Evolutionary conservation across 2,888 invertebrate genomes (phyloP).

Genomic region (Morinoia aosen): DNA sequence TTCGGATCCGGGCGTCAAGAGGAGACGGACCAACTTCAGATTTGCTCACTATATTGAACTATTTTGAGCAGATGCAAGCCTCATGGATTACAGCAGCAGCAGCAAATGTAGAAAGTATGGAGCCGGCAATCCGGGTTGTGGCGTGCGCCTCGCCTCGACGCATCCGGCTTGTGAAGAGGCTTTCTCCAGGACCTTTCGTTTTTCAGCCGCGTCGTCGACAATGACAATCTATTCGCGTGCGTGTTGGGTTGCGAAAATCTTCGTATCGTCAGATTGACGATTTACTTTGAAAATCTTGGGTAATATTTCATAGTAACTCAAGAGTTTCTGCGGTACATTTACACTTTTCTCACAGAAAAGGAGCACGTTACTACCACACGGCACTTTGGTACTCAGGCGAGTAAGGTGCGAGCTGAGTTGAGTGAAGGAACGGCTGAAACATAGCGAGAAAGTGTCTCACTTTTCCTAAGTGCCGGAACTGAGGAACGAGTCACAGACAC

Average conservation of each 20-base stretch:
- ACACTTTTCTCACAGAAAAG: background rate
- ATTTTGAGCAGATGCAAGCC: constrained; percentile 37
- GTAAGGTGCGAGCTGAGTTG: background rate
- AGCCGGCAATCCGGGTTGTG: constrained; percentile 41
- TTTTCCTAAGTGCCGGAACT: constrained; percentile 39
- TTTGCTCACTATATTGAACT: background rate
- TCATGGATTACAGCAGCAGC: constrained; percentile 35
- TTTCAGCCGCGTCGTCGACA: constrained; percentile 30
- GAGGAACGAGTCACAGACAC: background rate
- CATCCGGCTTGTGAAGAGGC: constrained; percentile 45
- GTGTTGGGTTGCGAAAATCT: background rate
- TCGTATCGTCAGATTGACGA: background rate
- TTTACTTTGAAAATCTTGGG: background rate
- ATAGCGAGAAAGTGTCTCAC: constrained; percentile 42
- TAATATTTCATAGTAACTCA: background rate
- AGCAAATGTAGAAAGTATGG: constrained; percentile 44
- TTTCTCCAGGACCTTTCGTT: constrained; percentile 53
- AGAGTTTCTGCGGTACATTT: background rate
- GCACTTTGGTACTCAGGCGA: background rate
- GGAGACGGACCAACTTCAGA: background rate
- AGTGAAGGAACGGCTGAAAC: constrained; percentile 2
- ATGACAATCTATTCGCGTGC: constrained; percentile 40
- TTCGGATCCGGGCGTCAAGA: constrained; percentile 37
- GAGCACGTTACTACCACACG: background rate
- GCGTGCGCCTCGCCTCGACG: constrained; percentile 39